Evolutionary conservation across 2,797 vertebrate species (phyloP), one percentile per base, ranked within the genome.

Genomic region (Darevskia nairensis): DNA sequence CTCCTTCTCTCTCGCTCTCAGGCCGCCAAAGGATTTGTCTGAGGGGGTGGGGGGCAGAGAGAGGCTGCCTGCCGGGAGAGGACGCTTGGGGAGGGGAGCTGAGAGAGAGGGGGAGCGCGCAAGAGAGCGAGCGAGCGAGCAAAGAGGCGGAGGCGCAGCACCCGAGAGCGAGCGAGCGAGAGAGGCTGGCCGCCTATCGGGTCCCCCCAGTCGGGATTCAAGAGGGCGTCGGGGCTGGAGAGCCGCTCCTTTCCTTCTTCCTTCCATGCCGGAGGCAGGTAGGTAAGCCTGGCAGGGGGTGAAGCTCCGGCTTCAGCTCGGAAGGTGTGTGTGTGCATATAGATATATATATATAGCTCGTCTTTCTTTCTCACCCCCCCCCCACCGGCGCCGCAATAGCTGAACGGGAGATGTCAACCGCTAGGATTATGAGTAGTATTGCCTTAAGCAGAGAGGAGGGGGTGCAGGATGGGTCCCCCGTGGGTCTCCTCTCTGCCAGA

Each of bases 181-280:
- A 44, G 74, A 72, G 84, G 84, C 85, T 86, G 85, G 68, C 17
- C 84, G 75, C 41, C 75, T 44, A 71, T 11, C 46, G n/a, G 77
- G 25, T 80, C 50, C 44, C 39, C 17, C 35, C 72, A 75, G 90
- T 39, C 4, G 84, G 76, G 89, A 68, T 74, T 68, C 69, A 6
- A 39, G 41, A 41, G 44, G 27, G 29, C 85, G 6, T 4, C 23
- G 5, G 13, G 78, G 68, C 82, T n/a, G 78, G 13, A 72, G 27
- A 59, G 61, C 55, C 61, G 82, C 80, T 72, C 84, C 79, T 78
- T 68, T 68, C 50, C 50, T 68, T 32, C 78, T 59, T 19, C 35
- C 72, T 81, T 82, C 71, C 74, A 87, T 64, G 88, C 59, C 66
- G 74, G 66, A 76, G 50, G 59, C 90, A 91, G 92, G 92, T 92